phyloP scores from a whole-genome alignment of 2,113 vertebrate genomes.

The Xiphorhynchus elegans region DNA sequence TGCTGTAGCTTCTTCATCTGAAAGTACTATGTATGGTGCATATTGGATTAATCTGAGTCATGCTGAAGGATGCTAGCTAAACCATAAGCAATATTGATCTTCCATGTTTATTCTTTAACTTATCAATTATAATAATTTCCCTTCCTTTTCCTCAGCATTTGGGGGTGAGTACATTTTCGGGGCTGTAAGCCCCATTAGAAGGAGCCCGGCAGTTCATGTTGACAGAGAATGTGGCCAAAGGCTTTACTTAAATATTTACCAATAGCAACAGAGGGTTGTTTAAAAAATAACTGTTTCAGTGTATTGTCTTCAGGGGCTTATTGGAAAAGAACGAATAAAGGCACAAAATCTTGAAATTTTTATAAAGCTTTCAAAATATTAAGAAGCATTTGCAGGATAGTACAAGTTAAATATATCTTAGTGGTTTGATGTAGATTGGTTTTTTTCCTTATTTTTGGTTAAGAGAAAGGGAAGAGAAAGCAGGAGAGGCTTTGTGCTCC shows the following conservation, averaged over 20 bases:
- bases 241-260: neutral
- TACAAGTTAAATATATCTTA: neutral
- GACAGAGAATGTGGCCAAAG: neutral
- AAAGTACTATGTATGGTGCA: neutral
- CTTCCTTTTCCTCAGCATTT: neutral
- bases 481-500: neutral
- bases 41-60: slow-evolving; percentile 21
- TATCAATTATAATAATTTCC: neutral
- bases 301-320: neutral
- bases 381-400: neutral
- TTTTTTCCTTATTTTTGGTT: neutral
- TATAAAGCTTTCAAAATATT: neutral
- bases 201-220: neutral
- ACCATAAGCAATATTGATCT: neutral
- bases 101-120: neutral
- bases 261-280: neutral
- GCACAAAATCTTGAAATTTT: neutral
- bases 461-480: neutral
- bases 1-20: neutral
- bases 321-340: neutral
- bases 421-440: neutral
- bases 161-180: neutral
- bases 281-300: neutral
- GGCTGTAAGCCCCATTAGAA: neutral
- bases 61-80: slow-evolving; percentile 7